Evolutionary conservation across 35 echinoderm and acorn worm species (phyloP).

Genomic region (Ophiothrix spiculata): DNA sequence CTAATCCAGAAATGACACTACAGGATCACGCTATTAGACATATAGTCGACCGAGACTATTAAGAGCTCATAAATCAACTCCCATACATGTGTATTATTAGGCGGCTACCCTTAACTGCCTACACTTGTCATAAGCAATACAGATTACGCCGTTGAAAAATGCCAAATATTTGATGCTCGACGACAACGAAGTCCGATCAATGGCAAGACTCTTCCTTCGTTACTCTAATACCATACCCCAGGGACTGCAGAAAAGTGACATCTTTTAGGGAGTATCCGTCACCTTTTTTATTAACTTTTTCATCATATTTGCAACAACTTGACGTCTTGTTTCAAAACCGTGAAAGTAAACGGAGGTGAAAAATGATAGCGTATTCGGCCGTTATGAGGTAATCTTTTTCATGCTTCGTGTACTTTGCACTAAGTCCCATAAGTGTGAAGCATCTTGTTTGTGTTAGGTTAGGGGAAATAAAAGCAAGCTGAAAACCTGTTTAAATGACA

Average conservation of each 20-base stretch:
- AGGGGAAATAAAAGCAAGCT: not conserved
- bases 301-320: not conserved
- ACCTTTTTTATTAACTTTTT: not conserved
- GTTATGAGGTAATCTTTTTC: not conserved
- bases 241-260: not conserved
- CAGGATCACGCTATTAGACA: slow-evolving; percentile 5
- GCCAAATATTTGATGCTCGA: not conserved
- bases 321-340: not conserved
- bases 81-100: slow-evolving; percentile 13
- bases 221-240: not conserved
- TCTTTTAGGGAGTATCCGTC: not conserved
- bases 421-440: not conserved
- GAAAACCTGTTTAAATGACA: not conserved
- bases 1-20: slow-evolving; percentile 3
- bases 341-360: not conserved
- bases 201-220: not conserved
- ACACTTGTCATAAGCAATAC: not conserved
- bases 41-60: not conserved
- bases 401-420: not conserved
- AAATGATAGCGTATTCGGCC: not conserved
- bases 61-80: not conserved
- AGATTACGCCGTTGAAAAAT: not conserved
- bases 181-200: not conserved
- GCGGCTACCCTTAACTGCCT: not conserved
- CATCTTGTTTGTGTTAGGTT: not conserved